Evolutionary conservation across 2,797 vertebrate species (phyloP).

Genomic region (Notoglanidium macrostoma): DNA sequence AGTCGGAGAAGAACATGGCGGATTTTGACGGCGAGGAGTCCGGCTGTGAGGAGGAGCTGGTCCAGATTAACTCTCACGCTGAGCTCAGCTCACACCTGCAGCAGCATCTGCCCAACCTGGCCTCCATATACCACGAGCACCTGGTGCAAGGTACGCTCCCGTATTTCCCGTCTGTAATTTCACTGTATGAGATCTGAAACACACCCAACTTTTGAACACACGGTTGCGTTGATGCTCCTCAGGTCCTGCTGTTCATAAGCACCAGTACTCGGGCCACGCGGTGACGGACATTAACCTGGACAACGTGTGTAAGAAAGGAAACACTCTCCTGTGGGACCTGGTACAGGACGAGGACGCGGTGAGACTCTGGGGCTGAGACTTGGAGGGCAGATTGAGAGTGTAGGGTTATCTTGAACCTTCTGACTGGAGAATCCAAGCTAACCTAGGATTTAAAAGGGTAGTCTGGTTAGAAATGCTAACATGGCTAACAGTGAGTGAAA

Average conservation of each 20-base stretch:
- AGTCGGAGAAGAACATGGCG: constrained; percentile 99
- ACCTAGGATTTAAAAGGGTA: not conserved
- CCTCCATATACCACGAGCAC: constrained; percentile 98
- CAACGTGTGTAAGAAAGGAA: constrained; percentile 98
- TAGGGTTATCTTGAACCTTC: not conserved
- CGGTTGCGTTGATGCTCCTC: constrained; percentile 19
- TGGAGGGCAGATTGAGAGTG: not conserved
- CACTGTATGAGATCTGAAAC: not conserved
- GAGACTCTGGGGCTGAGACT: constrained; percentile 45
- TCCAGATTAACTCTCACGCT: constrained; percentile 97
- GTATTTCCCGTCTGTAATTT: too few relatives aligned
- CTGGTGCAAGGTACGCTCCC: constrained; percentile 86
- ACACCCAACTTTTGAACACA: not conserved
- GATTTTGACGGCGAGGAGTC: constrained; percentile 98
- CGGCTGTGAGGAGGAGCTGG: constrained; percentile 96
- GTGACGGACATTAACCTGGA: constrained; percentile 98
- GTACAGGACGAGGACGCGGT: constrained; percentile 98
- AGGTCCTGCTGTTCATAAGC: constrained; percentile 95
- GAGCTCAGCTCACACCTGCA: constrained; percentile 97
- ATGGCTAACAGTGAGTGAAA: not conserved
- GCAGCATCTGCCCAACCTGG: constrained; percentile 96
- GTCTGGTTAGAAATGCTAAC: not conserved
- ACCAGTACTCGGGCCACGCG: constrained; percentile 91
- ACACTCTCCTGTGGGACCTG: constrained; percentile 97
- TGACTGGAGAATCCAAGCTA: not conserved